Evolutionary conservation across 2,797 vertebrate species (phyloP).

Genomic region (Neosalanx taihuensis): DNA sequence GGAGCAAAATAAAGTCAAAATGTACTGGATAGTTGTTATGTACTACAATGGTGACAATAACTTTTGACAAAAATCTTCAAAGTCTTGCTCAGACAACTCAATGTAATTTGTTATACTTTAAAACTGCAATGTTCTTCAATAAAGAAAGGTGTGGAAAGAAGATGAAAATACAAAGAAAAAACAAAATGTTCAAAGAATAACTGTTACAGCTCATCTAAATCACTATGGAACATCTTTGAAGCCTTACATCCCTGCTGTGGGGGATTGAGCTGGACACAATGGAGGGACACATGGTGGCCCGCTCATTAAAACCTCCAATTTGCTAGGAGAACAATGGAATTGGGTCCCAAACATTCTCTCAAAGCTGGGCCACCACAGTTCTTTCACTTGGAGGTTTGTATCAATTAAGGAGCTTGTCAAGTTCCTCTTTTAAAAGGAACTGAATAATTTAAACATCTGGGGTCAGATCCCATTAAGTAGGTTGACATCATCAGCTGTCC

Average conservation of each 20-base stretch:
- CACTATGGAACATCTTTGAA: conserved; percentile 49
- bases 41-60: background rate
- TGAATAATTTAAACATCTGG: conserved; percentile 73
- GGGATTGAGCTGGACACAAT: conserved; percentile 51
- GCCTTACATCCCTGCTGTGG: conserved; percentile 54
- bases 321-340: conserved; percentile 62
- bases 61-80: conserved; percentile 16
- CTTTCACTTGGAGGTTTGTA: conserved; percentile 52
- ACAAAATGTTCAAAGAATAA: conserved; percentile 19
- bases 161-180: conserved; percentile 19
- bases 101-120: background rate
- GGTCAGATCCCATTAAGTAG: conserved; percentile 66
- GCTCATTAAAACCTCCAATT: conserved; percentile 67
- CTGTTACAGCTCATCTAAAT: conserved; percentile 46
- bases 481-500: conserved; percentile 53
- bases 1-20: conserved; percentile 18
- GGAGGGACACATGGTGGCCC: conserved; percentile 56
- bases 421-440: conserved; percentile 65
- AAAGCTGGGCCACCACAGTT: conserved; percentile 39
- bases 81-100: background rate
- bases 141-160: conserved; percentile 14
- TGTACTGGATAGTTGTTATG: conserved; percentile 5
- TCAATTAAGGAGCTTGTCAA: conserved; percentile 68
- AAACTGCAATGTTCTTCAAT: conserved; percentile 9
- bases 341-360: conserved; percentile 44